A percentile compares a stretch with the other conserved stretches of the same genome.
phyloP scores from a whole-genome alignment of 2,888 invertebrate species.

The Tenodera sinensis region DNA sequence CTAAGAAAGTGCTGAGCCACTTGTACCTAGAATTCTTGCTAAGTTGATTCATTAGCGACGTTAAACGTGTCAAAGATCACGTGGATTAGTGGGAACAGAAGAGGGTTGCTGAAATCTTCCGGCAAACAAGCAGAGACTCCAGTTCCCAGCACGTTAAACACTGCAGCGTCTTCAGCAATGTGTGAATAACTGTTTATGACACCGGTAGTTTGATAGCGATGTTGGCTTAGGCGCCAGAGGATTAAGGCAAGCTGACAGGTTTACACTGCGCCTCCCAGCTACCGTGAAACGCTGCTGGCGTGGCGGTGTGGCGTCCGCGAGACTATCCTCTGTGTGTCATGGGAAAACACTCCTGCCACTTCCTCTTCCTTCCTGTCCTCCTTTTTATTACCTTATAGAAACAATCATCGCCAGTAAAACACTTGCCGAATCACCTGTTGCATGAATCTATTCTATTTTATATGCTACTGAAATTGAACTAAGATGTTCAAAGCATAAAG shows the following conservation, averaged over 20 bases:
- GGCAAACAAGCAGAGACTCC: neutral
- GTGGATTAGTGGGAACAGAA: neutral
- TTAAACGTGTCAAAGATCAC: neutral
- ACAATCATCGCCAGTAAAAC: too few relatives aligned
- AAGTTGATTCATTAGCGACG: neutral
- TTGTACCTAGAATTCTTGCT: neutral
- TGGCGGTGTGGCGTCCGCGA: too few relatives aligned
- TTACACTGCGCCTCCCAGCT: conserved; percentile 2
- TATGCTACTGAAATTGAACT: too few relatives aligned
- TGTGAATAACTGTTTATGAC: neutral
- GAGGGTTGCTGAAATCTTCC: neutral
- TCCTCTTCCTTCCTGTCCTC: too few relatives aligned
- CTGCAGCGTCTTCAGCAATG: neutral
- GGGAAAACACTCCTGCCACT: neutral
- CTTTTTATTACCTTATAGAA: too few relatives aligned
- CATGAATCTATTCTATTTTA: too few relatives aligned
- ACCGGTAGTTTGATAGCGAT: neutral
- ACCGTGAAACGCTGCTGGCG: neutral
- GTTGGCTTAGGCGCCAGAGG: conserved; percentile 5
- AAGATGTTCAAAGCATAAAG: too few relatives aligned
- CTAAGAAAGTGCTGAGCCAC: neutral
- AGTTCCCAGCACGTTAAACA: neutral
- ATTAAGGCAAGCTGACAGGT: conserved; percentile 7
- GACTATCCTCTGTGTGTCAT: neutral
- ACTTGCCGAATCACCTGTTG: too few relatives aligned